A percentile compares a stretch with the other conserved stretches of the same genome.
Evolutionary conservation across 35 echinoderm and acorn worm species (phyloP).

Genomic region (Nesometra sesokonis): DNA sequence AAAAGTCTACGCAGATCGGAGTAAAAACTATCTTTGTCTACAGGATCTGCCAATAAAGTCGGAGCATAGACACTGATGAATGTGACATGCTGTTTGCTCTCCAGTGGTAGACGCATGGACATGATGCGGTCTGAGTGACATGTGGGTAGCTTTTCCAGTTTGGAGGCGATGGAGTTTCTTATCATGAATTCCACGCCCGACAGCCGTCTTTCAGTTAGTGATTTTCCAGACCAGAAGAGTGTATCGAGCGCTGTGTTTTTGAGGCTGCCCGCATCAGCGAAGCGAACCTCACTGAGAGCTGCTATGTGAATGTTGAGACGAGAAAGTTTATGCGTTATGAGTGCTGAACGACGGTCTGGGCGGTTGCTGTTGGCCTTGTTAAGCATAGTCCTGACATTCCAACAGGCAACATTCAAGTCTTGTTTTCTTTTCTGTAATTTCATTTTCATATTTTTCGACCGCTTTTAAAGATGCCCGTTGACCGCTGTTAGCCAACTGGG

Average conservation of each 20-base stretch:
- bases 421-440: slow-evolving; percentile 19
- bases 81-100: not conserved
- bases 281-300: too few relatives aligned
- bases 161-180: slow-evolving; percentile 22
- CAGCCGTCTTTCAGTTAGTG: slow-evolving; percentile 2
- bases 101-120: slow-evolving; percentile 24
- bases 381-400: slow-evolving; percentile 50
- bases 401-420: slow-evolving; percentile 19
- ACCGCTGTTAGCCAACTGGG: slow-evolving; percentile 58
- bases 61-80: slow-evolving; percentile 25
- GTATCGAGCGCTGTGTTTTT: slow-evolving; percentile 47
- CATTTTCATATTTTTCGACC: slow-evolving; percentile 39
- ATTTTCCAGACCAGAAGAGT: slow-evolving; percentile 62
- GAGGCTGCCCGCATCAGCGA: slow-evolving; percentile 40
- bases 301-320: slow-evolving; percentile 32
- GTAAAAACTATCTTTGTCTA: not conserved
- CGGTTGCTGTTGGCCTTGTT: slow-evolving; percentile 13
- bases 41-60: slow-evolving; percentile 9
- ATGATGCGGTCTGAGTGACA: slow-evolving; percentile 35
- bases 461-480: slow-evolving; percentile 53
- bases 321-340: slow-evolving; percentile 31
- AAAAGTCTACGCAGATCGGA: slow-evolving; percentile 7
- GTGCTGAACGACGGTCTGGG: too few relatives aligned
- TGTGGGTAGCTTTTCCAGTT: slow-evolving; percentile 12
- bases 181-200: slow-evolving; percentile 38